Conservation (phyloP, 2,113 vertebrate species). For the Sander lucioperca region DNA sequence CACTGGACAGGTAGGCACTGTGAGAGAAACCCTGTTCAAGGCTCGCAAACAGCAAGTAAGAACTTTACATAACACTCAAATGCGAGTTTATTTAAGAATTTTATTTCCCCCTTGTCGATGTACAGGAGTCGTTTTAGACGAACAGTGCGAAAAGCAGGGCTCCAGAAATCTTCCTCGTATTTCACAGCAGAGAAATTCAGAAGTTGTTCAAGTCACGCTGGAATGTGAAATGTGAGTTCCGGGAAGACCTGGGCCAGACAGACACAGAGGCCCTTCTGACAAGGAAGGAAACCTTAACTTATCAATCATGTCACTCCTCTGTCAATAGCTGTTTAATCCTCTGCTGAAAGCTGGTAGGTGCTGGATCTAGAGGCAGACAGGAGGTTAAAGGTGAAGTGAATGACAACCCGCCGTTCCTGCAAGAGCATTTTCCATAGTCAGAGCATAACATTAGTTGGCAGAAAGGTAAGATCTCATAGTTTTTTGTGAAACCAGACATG, state of each 20-base stretch:
- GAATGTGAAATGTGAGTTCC: slow-evolving; percentile 74
- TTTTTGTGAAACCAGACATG: slow-evolving; percentile 41
- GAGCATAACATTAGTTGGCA: slow-evolving; percentile 31
- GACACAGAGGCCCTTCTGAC: slow-evolving; percentile 61
- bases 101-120: neutral
- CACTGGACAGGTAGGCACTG: slow-evolving; percentile 49
- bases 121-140: slow-evolving; percentile 41
- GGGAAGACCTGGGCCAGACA: slow-evolving; percentile 58
- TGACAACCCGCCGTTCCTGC: slow-evolving; percentile 31
- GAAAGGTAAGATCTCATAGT: slow-evolving; percentile 69
- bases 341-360: slow-evolving; percentile 65
- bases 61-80: slow-evolving; percentile 54
- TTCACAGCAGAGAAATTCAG: slow-evolving; percentile 57
- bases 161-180: slow-evolving; percentile 23
- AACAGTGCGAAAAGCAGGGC: slow-evolving; percentile 29
- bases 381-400: slow-evolving; percentile 70
- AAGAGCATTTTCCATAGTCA: slow-evolving; percentile 18
- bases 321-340: slow-evolving; percentile 76
- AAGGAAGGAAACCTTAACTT: slow-evolving; percentile 64
- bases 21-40: slow-evolving; percentile 44
- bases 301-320: slow-evolving; percentile 77
- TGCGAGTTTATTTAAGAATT: slow-evolving; percentile 50
- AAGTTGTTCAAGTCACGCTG: slow-evolving; percentile 61
- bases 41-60: slow-evolving; percentile 23
- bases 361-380: slow-evolving; percentile 50